These are phyloP conservation scores for Melanitta fusca DNA, from an alignment of 2,797 vertebrate genomes.

Conservation along the genomic window DNA sequence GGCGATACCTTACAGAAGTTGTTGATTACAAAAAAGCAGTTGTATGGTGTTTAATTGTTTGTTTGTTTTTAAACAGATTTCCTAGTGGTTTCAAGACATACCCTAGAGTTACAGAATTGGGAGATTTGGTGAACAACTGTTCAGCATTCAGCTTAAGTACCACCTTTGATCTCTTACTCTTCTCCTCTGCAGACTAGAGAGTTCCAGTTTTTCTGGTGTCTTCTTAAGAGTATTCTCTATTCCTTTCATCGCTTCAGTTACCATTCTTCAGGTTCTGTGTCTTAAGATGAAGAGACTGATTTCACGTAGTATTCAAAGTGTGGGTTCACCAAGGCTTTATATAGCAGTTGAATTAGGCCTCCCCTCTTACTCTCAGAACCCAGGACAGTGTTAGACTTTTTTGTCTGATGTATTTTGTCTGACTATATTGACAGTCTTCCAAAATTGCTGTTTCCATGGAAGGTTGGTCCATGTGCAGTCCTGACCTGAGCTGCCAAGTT, in stretches of 20 bases:
- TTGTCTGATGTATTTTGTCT: background rate
- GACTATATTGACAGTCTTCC: background rate
- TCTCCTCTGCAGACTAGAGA: background rate
- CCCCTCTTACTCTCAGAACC: background rate
- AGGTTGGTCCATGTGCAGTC: accelerated
- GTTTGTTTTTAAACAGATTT: background rate
- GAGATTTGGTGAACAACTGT: background rate
- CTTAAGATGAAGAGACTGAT: background rate
- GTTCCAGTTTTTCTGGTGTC: background rate
- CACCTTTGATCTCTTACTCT: background rate
- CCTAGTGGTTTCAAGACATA: background rate
- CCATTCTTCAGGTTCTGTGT: background rate
- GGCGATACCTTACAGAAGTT: background rate
- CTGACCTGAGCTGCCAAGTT: background rate
- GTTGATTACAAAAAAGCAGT: background rate
- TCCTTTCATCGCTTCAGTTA: background rate
- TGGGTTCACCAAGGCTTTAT: background rate
- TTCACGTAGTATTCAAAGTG: background rate
- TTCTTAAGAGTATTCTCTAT: background rate
- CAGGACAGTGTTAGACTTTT: background rate
- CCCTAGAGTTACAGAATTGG: background rate
- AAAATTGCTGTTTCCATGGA: background rate
- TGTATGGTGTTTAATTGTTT: background rate
- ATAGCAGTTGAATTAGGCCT: background rate
- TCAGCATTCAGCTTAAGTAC: background rate